These are phyloP conservation scores for Trachelus troglodyta DNA, from an alignment of 2,888 invertebrate species.

Conservation along the genomic window DNA sequence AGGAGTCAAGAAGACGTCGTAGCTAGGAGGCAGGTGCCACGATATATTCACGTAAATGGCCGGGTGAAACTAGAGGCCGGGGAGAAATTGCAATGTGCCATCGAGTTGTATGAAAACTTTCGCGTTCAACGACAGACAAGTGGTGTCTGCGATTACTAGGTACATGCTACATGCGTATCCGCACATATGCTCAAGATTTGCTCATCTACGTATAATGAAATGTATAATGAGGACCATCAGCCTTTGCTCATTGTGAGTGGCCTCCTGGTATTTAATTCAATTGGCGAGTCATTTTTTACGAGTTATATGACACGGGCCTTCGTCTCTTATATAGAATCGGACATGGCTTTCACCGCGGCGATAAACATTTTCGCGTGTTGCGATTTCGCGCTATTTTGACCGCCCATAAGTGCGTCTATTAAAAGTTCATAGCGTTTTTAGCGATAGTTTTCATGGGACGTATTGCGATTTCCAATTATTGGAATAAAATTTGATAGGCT, in stretches of 20 bases:
- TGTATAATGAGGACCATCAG: neutral
- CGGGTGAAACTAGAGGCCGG: constrained; percentile 45
- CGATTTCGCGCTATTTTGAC: neutral
- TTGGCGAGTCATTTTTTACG: neutral
- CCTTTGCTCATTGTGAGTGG: neutral
- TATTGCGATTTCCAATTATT: no score
- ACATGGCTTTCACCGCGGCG: neutral
- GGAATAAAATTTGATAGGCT: no score
- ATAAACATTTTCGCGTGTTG: neutral
- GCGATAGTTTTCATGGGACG: no score
- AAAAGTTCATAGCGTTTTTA: neutral
- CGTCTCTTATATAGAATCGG: neutral
- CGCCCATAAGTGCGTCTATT: neutral
- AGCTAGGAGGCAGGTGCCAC: neutral
- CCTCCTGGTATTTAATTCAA: neutral
- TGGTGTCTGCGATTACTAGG: neutral
- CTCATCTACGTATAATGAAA: neutral
- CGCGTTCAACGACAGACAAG: neutral
- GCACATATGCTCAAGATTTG: neutral
- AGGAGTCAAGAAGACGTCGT: neutral
- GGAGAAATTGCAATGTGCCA: constrained; percentile 49
- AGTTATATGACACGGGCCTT: neutral
- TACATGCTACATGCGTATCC: neutral
- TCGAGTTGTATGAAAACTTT: neutral
- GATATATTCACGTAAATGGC: constrained; percentile 38